phyloP scores from a whole-genome alignment of 2,113 vertebrate species.

The Phaethon lepturus region DNA sequence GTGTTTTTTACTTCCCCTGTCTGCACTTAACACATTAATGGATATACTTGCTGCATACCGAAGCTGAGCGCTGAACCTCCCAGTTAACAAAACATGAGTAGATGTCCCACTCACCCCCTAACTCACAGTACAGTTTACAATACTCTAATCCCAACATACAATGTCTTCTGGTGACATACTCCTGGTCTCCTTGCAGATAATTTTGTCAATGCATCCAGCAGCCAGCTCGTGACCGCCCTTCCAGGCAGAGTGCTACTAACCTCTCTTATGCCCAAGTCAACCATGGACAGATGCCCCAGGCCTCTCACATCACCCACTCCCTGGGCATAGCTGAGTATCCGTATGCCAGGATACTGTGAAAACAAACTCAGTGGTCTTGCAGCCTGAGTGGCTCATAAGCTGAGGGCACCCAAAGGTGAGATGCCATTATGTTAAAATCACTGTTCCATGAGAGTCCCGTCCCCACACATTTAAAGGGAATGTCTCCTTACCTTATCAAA shows the following conservation, averaged over 20 bases:
- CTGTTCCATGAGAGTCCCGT: not conserved
- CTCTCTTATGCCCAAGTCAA: not conserved
- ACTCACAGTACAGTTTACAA: not conserved
- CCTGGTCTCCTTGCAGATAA: not conserved
- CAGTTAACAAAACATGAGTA: not conserved
- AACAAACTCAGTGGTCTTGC: not conserved
- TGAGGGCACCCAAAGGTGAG: not conserved
- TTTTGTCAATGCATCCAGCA: not conserved
- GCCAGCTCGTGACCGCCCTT: accelerated
- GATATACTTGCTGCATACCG: not conserved
- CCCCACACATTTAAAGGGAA: not conserved
- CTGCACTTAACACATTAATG: conserved; percentile 4
- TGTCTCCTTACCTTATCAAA: not conserved
- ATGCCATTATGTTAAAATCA: not conserved
- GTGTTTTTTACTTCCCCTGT: not conserved
- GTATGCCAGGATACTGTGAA: not conserved
- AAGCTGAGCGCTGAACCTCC: not conserved
- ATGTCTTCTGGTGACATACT: not conserved
- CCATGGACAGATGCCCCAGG: not conserved
- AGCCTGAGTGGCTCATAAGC: not conserved
- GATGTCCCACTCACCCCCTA: not conserved
- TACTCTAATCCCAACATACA: not conserved
- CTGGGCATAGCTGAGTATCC: not conserved
- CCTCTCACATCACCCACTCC: not conserved
- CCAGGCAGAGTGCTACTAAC: not conserved